Evolutionary conservation across 2,113 vertebrate genomes (phyloP).

Genomic region (Percopsis transmontana): DNA sequence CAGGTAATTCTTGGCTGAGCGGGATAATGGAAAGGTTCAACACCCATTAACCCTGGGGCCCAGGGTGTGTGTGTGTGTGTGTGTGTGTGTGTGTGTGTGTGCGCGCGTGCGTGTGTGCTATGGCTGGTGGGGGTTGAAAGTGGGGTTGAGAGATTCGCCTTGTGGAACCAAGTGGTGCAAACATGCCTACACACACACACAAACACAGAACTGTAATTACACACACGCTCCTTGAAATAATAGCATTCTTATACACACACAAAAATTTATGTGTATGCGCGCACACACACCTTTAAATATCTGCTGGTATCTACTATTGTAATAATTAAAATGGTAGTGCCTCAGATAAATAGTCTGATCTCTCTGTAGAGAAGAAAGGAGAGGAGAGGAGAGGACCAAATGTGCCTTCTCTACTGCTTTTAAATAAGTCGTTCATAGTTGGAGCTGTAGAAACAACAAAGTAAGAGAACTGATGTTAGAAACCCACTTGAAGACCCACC

Average conservation of each 20-base stretch:
- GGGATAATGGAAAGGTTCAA: conserved; percentile 99
- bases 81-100: conserved; percentile 49
- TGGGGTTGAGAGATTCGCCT: conserved; percentile 56
- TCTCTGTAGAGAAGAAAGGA: conserved; percentile 82
- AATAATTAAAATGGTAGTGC: conserved; percentile 91
- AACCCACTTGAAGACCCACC: conserved; percentile 82
- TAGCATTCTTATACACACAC: conserved; percentile 37
- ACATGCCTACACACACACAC: not conserved
- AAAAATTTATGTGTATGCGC: conserved; percentile 46
- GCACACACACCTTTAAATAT: conserved; percentile 62
- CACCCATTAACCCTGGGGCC: conserved; percentile 99
- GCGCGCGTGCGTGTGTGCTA: conserved; percentile 17
- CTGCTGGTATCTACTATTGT: conserved; percentile 87
- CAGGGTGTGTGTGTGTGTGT: conserved; percentile 87
- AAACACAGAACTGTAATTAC: conserved; percentile 11
- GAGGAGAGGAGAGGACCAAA: conserved; percentile 65
- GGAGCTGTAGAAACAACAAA: not conserved
- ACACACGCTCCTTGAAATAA: not conserved
- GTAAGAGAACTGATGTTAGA: not conserved
- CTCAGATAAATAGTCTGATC: conserved; percentile 92
- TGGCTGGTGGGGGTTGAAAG: conserved; percentile 40
- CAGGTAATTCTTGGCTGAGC: conserved; percentile 99
- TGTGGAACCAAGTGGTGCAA: conserved; percentile 48
- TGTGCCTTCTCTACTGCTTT: not conserved
- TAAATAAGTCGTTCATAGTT: too few species aligned